phyloP scores from a whole-genome alignment of 2,797 vertebrate genomes.

The Propithecus deckenii region DNA sequence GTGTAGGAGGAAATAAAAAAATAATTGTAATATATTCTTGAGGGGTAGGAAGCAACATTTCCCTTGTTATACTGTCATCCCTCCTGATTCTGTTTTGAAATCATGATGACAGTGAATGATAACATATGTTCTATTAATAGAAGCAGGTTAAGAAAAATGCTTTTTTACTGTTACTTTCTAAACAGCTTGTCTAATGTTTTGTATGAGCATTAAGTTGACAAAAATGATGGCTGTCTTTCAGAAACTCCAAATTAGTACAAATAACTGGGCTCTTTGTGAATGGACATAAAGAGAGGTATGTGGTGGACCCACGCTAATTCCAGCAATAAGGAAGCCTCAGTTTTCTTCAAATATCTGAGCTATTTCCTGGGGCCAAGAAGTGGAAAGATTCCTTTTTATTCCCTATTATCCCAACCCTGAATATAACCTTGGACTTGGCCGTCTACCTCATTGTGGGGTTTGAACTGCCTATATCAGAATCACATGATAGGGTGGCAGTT shows the following conservation, averaged over 20 bases:
- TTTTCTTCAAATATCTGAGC: background rate
- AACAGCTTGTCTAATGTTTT: slow-evolving; percentile 17
- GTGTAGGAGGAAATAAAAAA: slow-evolving; percentile 69
- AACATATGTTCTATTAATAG: background rate
- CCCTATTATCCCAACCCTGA: background rate
- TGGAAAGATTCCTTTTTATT: background rate
- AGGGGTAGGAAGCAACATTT: slow-evolving; percentile 24
- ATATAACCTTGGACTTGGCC: background rate
- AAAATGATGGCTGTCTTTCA: background rate
- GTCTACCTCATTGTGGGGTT: background rate
- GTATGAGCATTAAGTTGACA: background rate
- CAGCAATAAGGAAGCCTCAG: background rate
- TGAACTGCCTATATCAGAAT: background rate
- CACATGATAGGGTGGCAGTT: background rate
- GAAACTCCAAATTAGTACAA: background rate
- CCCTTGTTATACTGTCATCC: background rate
- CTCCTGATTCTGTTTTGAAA: slow-evolving; percentile 16
- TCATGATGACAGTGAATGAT: background rate
- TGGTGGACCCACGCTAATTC: background rate
- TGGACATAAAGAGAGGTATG: background rate
- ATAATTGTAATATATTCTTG: slow-evolving; percentile 12
- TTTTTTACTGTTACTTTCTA: slow-evolving; percentile 9
- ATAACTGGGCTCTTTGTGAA: background rate
- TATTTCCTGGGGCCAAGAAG: background rate
- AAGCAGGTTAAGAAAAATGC: background rate